Conservation (phyloP, 1,140 invertebrate species). For the Atta colombica region DNA sequence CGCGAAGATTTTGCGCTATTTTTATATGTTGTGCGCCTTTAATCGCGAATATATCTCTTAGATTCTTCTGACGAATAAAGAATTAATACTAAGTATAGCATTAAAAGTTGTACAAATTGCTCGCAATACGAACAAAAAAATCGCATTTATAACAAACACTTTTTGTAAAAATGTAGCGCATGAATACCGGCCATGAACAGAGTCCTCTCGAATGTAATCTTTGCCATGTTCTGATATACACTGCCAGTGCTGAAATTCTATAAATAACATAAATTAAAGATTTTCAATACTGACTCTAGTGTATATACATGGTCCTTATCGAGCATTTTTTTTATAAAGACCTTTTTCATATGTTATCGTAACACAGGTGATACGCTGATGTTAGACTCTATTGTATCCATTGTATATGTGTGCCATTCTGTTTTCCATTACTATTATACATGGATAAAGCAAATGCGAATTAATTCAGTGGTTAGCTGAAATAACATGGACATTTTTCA, state of each 20-base stretch:
- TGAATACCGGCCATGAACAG: neutral
- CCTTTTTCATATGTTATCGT: neutral
- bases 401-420: neutral
- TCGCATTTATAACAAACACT: neutral
- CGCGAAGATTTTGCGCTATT: neutral
- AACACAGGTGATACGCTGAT: neutral
- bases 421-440: neutral
- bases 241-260: no score
- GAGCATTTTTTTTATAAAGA: neutral
- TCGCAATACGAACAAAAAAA: slow-evolving; percentile 13
- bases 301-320: no score
- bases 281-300: no score
- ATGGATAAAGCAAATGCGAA: neutral
- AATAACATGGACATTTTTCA: slow-evolving; percentile 6
- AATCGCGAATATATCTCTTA: neutral
- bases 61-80: slow-evolving; percentile 9
- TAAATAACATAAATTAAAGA: no score
- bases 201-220: neutral
- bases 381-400: neutral
- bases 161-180: neutral
- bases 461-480: neutral
- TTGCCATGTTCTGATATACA: no score
- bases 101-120: neutral
- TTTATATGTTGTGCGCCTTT: neutral
- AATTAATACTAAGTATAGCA: neutral